Base-by-base conservation (phyloP, 2,888 invertebrate genomes). In the Mythimna pallens region DNA sequence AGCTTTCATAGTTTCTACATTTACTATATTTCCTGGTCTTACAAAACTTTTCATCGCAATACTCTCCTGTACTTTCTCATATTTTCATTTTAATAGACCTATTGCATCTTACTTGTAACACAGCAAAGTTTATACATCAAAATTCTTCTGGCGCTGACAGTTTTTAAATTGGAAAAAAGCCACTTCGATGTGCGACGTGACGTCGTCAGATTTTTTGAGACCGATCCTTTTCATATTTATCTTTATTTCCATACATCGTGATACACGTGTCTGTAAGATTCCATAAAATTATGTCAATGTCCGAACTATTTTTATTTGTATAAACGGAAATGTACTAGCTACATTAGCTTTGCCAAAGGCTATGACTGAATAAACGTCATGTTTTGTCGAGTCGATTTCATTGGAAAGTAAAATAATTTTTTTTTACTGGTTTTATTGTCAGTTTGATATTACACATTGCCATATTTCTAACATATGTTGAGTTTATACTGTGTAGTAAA, bases 131-230 rank as follows among this genome's bases (percentile, higher is more conserved):
- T 83, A 69, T 72, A 67, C 74, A 81, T 84, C 75, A 76, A 79
- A 85, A 73, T 62, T 83, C 68, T 78, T 81, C 87, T 86, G 85
- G 30, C 50, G 58, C 65, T 83, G 86, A 87, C 87, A 83, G 82
- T 68, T 86, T 86, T 83, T 76, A 86, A 86, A 81, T 83, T 83
- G 82, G 76, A 76, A 81, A 81, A 83, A 80, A 74, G 78, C 65
- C 82, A 80, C 76, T 82, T 79, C 78, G 65, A 67, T 72, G 73
- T 75, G 61, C 75, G 73, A 65, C 72, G 66, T 73, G 72, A 73
- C 66, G 62, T 57, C 61, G 65, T n/a, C 75, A 71, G 52, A 74
- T 76, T 71, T 70, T 73, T 77, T 66, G 55, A 73, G 47, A 69
- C 22, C 36, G n/a, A 47, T 47, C 67, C 55, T 73, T 65, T 63